Evolutionary conservation across 2,888 invertebrate species (phyloP), one percentile per base, ranked within the genome.

Genomic region (Cancer borealis): DNA sequence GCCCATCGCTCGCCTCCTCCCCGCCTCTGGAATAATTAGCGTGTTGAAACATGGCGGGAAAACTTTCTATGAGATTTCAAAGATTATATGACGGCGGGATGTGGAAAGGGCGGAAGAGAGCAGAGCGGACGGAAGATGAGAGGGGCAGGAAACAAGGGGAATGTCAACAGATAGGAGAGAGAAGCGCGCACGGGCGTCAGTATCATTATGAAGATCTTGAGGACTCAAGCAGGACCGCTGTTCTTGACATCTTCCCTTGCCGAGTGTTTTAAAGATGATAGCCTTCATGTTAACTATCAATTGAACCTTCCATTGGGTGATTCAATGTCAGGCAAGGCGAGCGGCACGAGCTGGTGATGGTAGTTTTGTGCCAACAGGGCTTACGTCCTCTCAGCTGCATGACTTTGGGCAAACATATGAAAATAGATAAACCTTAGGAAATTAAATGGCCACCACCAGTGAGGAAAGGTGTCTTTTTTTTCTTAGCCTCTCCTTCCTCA

Each of bases 1-100:
- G 14, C 89, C 89, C 89, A 10, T 49, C 46, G 26, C 89, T 12
- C 89, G 26, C 47, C 47, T 89, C 47, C 54, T 47, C 47, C 47
- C 47, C 54, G 26, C 54, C 49, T 54, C 30, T 90, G 54, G 26
- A 30, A 30, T 60, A 30, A 49, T 60, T 54, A 60, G 49, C 54
- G 54, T 60, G 49, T 60, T 49, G 60, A 90, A 60, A 60, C 60
- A 60, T 60, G 60, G 54, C 54, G 54, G 45, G 54, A 49, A 54
- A 60, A 90, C 49, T 90, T 60, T 60, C 90, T 79, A 79, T 79
- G 79, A 79, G 79, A 79, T 79, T 26, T 79, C 79, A 79, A 79
- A 79, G 79, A 79, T 54, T 54, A 49, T 14, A 54, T 30, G 49
- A 39, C 14, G 60, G 39, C 49, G 54, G 54, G 49, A 49, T 21